Evolutionary conservation across 2,113 vertebrate species (phyloP).

Genomic region (Alectura lathami): DNA sequence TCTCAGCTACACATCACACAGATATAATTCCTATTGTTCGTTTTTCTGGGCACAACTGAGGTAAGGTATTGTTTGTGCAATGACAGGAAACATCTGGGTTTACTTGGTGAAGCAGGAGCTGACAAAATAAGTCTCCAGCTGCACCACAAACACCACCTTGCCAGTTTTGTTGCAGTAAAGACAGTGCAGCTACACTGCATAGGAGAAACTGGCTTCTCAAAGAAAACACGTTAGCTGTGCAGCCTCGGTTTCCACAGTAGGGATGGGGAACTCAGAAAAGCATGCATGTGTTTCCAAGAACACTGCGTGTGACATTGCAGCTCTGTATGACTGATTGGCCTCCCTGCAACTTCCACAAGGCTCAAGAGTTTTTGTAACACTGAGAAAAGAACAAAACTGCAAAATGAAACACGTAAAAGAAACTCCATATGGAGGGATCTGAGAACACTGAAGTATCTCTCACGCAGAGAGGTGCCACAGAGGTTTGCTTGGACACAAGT

Average conservation of each 20-base stretch:
- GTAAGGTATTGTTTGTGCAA: rapidly evolving
- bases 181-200: background rate
- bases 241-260: background rate
- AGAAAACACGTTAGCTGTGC: background rate
- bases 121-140: background rate
- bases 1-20: background rate
- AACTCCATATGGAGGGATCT: background rate
- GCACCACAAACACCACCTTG: background rate
- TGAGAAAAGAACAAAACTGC: background rate
- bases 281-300: background rate
- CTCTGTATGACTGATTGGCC: background rate
- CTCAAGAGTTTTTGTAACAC: rapidly evolving
- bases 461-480: background rate
- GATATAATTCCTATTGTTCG: background rate
- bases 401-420: background rate
- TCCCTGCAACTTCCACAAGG: background rate
- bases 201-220: background rate
- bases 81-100: background rate
- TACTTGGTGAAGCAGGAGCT: background rate
- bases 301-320: background rate
- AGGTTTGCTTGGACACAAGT: background rate
- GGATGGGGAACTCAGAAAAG: background rate
- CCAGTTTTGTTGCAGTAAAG: background rate
- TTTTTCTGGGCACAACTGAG: background rate
- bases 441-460: background rate